These are phyloP conservation scores for Trachurus trachurus DNA, from an alignment of 2,797 vertebrate genomes.

Conservation along the genomic window DNA sequence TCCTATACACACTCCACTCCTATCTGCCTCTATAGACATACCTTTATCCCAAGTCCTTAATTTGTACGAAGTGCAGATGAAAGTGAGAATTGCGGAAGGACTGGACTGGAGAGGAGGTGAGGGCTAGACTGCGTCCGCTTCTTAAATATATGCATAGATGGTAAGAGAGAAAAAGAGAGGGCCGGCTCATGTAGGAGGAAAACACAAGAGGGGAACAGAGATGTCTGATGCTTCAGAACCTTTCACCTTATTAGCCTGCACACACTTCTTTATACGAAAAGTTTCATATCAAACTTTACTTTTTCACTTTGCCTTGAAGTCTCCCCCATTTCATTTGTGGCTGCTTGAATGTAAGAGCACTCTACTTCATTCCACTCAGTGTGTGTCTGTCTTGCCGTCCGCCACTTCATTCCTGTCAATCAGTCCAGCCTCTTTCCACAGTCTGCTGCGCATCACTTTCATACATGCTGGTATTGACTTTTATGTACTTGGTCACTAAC, in stretches of 20 bases:
- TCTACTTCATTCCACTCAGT: conserved; percentile 28
- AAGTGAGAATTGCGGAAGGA: conserved; percentile 34
- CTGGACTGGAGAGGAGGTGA: background rate
- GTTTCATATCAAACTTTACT: conserved; percentile 49
- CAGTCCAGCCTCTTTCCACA: conserved; percentile 32
- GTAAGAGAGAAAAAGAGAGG: conserved; percentile 13
- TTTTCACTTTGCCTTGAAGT: conserved; percentile 63
- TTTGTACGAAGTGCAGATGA: conserved; percentile 54
- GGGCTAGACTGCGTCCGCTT: background rate
- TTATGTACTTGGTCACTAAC: conserved; percentile 3
- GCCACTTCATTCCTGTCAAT: conserved; percentile 51
- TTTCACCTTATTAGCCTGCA: conserved; percentile 22
- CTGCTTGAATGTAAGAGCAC: conserved; percentile 58
- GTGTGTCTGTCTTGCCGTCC: conserved; percentile 13
- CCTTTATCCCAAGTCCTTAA: conserved; percentile 26
- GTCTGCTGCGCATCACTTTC: conserved; percentile 20
- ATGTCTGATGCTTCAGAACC: conserved; percentile 22
- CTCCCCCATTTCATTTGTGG: conserved; percentile 51
- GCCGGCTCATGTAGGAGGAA: conserved; percentile 16
- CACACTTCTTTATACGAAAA: conserved; percentile 22
- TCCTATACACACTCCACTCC: background rate
- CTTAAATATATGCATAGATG: conserved; percentile 4
- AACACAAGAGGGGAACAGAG: background rate
- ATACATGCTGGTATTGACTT: conserved; percentile 16
- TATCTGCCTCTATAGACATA: conserved; percentile 11